These are phyloP conservation scores for Hemibagrus wyckioides DNA, from an alignment of 2,113 vertebrate genomes.

Conservation along the genomic window DNA sequence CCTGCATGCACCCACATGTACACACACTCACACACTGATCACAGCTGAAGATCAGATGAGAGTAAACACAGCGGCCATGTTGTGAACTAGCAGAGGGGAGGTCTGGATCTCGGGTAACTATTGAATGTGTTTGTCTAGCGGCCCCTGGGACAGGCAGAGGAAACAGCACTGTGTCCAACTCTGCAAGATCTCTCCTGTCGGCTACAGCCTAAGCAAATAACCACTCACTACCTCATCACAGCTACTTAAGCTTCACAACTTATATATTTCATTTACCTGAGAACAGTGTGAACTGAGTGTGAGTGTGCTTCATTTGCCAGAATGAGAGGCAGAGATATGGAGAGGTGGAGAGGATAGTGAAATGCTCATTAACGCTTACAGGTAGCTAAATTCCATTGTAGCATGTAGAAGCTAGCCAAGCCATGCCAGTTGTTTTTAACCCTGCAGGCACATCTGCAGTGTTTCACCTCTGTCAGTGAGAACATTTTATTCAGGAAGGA, in stretches of 20 bases:
- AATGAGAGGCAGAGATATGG: constrained; percentile 15
- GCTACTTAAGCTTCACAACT: constrained; percentile 16
- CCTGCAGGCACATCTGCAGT: constrained; percentile 4
- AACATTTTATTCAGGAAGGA: constrained; percentile 16
- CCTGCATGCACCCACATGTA: constrained; percentile 31
- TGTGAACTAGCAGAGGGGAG: constrained; percentile 49
- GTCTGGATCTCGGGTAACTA: constrained; percentile 29
- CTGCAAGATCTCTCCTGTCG: constrained; percentile 64
- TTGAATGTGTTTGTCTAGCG: constrained; percentile 52
- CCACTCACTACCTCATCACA: constrained; percentile 38
- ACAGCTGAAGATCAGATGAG: constrained; percentile 47
- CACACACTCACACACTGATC: constrained; percentile 36
- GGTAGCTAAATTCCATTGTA: constrained; percentile 38
- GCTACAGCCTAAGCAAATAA: constrained; percentile 66
- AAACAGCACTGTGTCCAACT: constrained; percentile 64
- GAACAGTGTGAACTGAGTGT: not conserved
- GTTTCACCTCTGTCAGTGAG: not conserved
- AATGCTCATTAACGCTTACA: not conserved
- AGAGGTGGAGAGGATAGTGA: not conserved
- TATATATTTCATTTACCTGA: constrained; percentile 51
- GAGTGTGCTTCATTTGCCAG: not conserved
- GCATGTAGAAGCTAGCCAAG: not conserved
- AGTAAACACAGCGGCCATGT: constrained; percentile 43
- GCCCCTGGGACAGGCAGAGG: constrained; percentile 58
- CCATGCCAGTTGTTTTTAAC: constrained; percentile 5